Percentiles rank a stretch among this genome's conserved stretches.
phyloP scores from a whole-genome alignment of 2,797 vertebrate genomes.

The Enteromius fasciolatus region DNA sequence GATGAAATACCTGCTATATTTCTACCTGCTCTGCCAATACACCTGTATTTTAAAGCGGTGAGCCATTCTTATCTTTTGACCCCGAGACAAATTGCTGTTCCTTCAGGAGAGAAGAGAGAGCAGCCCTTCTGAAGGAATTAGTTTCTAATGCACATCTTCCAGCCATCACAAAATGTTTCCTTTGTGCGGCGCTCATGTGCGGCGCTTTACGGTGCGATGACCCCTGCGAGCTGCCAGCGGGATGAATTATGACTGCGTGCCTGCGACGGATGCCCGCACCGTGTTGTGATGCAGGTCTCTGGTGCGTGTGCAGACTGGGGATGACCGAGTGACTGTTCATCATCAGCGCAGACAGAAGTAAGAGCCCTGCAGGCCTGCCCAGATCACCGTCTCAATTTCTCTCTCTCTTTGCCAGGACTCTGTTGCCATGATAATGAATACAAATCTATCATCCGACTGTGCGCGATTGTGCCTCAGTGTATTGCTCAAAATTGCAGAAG shows the following conservation, averaged over 20 bases:
- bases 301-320: constrained; percentile 48
- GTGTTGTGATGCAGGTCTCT: constrained; percentile 42
- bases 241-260: constrained; percentile 47
- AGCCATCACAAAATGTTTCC: constrained; percentile 18
- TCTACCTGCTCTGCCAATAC: not conserved
- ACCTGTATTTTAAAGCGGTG: constrained; percentile 15
- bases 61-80: not conserved
- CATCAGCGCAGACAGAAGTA: constrained; percentile 44
- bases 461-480: constrained; percentile 38
- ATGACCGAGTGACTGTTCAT: constrained; percentile 45
- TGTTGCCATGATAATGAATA: constrained; percentile 48
- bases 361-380: constrained; percentile 40
- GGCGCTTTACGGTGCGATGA: constrained; percentile 47
- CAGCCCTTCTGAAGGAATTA: not conserved
- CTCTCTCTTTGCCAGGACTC: constrained; percentile 25
- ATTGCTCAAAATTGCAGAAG: constrained; percentile 29
- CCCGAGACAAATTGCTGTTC: not conserved
- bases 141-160: constrained; percentile 12
- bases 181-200: constrained; percentile 37
- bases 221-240: constrained; percentile 39
- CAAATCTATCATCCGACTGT: constrained; percentile 45
- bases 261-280: constrained; percentile 22
- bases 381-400: constrained; percentile 1
- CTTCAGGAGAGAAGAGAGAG: not conserved
- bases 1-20: constrained; percentile 21